Conservation (phyloP, 2,113 vertebrate genomes). For the Andinoacara biseriatus region DNA sequence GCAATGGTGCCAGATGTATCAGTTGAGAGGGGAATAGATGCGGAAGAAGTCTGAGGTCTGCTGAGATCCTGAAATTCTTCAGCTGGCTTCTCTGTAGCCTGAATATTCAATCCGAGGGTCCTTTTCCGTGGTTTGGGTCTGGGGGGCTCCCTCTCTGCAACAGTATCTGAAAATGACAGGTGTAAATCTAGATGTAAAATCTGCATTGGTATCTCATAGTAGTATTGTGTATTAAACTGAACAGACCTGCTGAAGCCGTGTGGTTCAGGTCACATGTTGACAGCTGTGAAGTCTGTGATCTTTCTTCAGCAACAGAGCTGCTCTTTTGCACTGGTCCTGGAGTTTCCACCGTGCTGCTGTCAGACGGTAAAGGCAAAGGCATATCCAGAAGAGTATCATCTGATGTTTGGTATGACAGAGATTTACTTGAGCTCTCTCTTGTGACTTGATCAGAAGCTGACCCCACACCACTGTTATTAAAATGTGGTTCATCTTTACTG, state of each 20-base stretch:
- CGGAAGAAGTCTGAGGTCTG: slow-evolving; percentile 59
- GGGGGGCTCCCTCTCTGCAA: slow-evolving; percentile 62
- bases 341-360: slow-evolving; percentile 36
- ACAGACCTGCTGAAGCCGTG: slow-evolving; percentile 74
- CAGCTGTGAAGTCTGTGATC: slow-evolving; percentile 65
- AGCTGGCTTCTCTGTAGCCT: slow-evolving; percentile 46
- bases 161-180: slow-evolving; percentile 50
- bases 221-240: background rate
- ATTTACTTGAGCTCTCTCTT: slow-evolving; percentile 35
- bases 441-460: slow-evolving; percentile 1
- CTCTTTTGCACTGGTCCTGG: slow-evolving; percentile 31
- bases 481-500: slow-evolving; percentile 11
- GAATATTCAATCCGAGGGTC: slow-evolving; percentile 64
- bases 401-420: slow-evolving; percentile 53
- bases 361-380: slow-evolving; percentile 47
- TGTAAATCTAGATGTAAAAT: background rate
- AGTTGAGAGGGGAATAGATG: slow-evolving; percentile 56
- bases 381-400: slow-evolving; percentile 54
- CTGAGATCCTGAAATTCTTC: slow-evolving; percentile 51
- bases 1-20: slow-evolving; percentile 39
- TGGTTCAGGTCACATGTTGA: slow-evolving; percentile 58
- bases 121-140: slow-evolving; percentile 83
- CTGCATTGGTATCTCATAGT: background rate
- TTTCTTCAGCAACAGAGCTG: background rate
- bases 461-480: slow-evolving; percentile 29